phyloP scores from a whole-genome alignment of 2,797 vertebrate genomes.

The Schizopygopsis pylzovi region DNA sequence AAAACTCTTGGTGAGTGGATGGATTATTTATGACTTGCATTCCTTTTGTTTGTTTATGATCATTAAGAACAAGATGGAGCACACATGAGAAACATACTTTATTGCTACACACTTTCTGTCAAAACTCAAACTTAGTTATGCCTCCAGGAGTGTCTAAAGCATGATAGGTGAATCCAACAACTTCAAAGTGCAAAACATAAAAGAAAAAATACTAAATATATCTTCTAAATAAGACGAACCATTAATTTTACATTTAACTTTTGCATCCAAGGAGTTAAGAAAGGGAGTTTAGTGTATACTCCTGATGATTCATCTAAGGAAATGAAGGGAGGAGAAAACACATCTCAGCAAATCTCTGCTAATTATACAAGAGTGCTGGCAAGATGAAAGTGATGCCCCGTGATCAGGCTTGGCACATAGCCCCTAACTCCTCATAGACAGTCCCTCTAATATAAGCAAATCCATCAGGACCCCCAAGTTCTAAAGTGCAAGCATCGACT shows the following conservation, averaged over 20 bases:
- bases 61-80: neutral
- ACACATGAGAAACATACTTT: neutral
- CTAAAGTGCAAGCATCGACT: constrained; percentile 54
- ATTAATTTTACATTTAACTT: constrained; percentile 29
- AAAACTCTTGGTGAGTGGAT: neutral
- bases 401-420: constrained; percentile 66
- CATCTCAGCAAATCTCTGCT: constrained; percentile 68
- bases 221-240: neutral
- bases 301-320: constrained; percentile 58
- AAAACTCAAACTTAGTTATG: neutral
- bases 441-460: constrained; percentile 57
- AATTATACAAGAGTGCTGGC: constrained; percentile 63
- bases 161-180: constrained; percentile 25
- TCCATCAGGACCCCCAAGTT: constrained; percentile 59
- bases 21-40: neutral
- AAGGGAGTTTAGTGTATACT: constrained; percentile 44
- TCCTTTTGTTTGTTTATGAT: constrained; percentile 10
- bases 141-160: constrained; percentile 3
- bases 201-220: neutral
- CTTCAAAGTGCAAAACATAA: constrained; percentile 11
- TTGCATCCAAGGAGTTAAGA: constrained; percentile 45
- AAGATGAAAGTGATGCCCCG: constrained; percentile 70
- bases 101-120: neutral
- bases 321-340: constrained; percentile 57
- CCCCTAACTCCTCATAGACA: constrained; percentile 47